Evolutionary conservation across 2,113 vertebrate species (phyloP), one percentile per base, ranked within the genome.

Genomic region (Hippoglossus stenolepis): DNA sequence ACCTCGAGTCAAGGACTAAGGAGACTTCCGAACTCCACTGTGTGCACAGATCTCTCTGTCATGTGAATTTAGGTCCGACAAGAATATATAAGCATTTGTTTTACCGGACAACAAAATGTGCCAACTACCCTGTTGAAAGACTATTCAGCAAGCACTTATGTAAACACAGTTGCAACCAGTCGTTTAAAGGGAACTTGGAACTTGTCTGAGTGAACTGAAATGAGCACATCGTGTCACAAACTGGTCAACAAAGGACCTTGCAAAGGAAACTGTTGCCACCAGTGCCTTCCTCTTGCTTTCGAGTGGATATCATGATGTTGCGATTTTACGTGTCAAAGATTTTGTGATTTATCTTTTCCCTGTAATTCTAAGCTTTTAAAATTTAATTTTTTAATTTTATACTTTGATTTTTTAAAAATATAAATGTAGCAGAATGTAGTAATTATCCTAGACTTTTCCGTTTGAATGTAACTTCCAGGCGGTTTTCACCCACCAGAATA

Each of bases 71-170:
- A 69, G 75, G 76, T 57, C 57, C 82, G 58, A 78, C 59, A 35
- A 79, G 26, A 77, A 67, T 43, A 84, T 65, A 23, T 59, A 70
- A 71, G 72, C 43, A 0, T 71, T 76, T 77, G 73, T 87, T 75
- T 72, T 79, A 75, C 62, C 47, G 65, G 61, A 79, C 68, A 64
- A 82, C 70, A 76, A 79, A 83, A 91, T 83, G 91, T 90, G 91
- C 87, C 89, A 88, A 85, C 71, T 57, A 49, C 75, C 85, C 75
- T 85, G 79, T 65, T 86, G 60, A 85, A 63, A 71, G 65, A 85
- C 78, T 35, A 59, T 86, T 85, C 93, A 93, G 88, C 91, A 94
- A 96, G 95, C 95, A 96, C 96, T 96, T 96, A 94, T 65, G 71
- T 85, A 67, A 72, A 85, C 73, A 78, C 69, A 81, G 76, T 90